Percentiles rank a stretch among this genome's conserved stretches.
These are phyloP conservation scores for Scaptomyza flava DNA, from an alignment of 2,888 invertebrate genomes.

Conservation along the genomic window DNA sequence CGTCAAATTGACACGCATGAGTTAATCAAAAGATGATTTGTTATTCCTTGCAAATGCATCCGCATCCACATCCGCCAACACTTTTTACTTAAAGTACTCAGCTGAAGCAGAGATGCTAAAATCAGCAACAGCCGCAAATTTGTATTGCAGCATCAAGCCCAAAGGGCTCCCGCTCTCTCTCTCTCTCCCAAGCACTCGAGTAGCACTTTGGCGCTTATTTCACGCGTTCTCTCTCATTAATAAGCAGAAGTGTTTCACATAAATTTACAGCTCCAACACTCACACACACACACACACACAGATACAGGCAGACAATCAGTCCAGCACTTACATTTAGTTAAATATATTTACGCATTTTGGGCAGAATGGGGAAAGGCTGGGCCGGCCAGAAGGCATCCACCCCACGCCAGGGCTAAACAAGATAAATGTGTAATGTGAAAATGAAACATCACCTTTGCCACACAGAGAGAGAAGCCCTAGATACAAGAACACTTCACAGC, in stretches of 20 bases:
- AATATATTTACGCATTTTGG: slow-evolving; percentile 42
- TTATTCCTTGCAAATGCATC: slow-evolving; percentile 79
- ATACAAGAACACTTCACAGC: slow-evolving; percentile 35
- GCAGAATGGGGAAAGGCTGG: slow-evolving; percentile 10
- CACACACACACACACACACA: slow-evolving; percentile 2
- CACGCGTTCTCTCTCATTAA: slow-evolving; percentile 63
- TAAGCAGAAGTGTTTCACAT: slow-evolving; percentile 68
- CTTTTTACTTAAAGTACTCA: slow-evolving; percentile 11
- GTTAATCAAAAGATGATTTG: slow-evolving; percentile 81
- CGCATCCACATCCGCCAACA: slow-evolving; percentile 40
- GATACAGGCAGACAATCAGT: slow-evolving; percentile 18
- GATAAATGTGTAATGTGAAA: slow-evolving; percentile 83
- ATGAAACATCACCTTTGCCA: slow-evolving; percentile 82
- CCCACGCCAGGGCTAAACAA: slow-evolving; percentile 74
- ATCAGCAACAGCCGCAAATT: slow-evolving; percentile 45
- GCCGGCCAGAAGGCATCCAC: slow-evolving; percentile 33
- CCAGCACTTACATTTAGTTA: slow-evolving; percentile 52
- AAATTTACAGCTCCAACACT: slow-evolving; percentile 46
- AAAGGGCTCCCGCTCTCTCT: too few species aligned
- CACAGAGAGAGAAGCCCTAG: slow-evolving; percentile 17
- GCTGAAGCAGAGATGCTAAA: slow-evolving; percentile 20
- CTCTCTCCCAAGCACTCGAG: not conserved
- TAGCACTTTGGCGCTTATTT: slow-evolving; percentile 39
- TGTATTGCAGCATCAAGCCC: slow-evolving; percentile 35
- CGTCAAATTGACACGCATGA: slow-evolving; percentile 79